phyloP scores from a whole-genome alignment of 1,140 invertebrate species.

The Ceratina australensis region DNA sequence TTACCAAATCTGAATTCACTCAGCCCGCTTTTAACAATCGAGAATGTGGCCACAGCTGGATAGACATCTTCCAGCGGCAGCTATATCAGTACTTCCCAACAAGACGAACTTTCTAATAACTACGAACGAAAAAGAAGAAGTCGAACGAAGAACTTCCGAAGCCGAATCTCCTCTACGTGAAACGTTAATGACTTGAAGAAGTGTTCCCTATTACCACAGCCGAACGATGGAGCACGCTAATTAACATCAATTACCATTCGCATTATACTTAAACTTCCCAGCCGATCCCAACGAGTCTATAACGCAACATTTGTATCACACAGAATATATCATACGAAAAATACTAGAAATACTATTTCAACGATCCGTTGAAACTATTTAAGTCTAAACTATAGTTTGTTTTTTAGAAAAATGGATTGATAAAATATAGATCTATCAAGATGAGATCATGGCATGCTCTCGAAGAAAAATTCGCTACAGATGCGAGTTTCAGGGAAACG shows the following conservation, averaged over 20 bases:
- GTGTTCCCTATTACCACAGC: slow-evolving; percentile 21
- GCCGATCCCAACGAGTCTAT: not conserved
- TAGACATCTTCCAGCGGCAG: slow-evolving; percentile 12
- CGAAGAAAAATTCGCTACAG: not conserved
- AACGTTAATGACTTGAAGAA: slow-evolving; percentile 46
- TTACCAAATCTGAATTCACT: slow-evolving; percentile 19
- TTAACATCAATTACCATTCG: slow-evolving; percentile 28
- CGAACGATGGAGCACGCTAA: slow-evolving; percentile 27
- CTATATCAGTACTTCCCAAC: slow-evolving; percentile 30
- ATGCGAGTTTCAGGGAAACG: not conserved
- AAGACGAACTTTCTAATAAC: slow-evolving; percentile 24
- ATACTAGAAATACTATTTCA: too few relatives aligned
- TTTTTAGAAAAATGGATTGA: too few relatives aligned
- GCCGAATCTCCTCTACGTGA: slow-evolving; percentile 35
- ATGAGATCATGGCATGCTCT: not conserved
- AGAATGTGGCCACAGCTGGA: slow-evolving; percentile 35
- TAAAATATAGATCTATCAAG: too few relatives aligned
- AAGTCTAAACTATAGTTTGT: too few relatives aligned
- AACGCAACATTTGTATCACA: too few relatives aligned
- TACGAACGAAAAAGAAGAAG: slow-evolving; percentile 18
- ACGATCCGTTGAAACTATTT: too few relatives aligned
- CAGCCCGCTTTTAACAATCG: slow-evolving; percentile 28
- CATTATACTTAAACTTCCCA: not conserved
- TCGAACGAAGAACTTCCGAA: slow-evolving; percentile 22
- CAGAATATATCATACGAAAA: too few relatives aligned